Conservation (phyloP, 2,888 invertebrate species). For the Pseudoips prasinana region DNA sequence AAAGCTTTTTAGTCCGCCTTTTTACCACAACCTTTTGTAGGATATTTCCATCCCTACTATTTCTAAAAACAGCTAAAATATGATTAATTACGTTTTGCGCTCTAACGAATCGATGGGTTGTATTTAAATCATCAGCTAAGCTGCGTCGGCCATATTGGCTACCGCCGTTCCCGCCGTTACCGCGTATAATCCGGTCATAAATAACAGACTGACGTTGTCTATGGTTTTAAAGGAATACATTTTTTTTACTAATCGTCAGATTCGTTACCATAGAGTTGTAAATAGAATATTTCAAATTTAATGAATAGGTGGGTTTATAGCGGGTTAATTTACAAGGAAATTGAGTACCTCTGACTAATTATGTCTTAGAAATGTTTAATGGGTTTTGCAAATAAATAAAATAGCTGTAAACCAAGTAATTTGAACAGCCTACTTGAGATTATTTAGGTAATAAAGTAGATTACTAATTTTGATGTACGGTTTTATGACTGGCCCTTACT, state of each 20-base stretch:
- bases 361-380: neutral
- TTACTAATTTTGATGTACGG: too few relatives aligned
- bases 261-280: conserved; percentile 13
- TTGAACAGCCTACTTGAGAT: neutral
- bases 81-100: conserved; percentile 61
- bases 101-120: conserved; percentile 62
- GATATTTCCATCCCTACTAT: too few relatives aligned
- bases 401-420: too few relatives aligned
- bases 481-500: too few relatives aligned
- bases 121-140: conserved; percentile 73
- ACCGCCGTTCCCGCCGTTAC: conserved; percentile 33
- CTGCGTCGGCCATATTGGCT: conserved; percentile 59
- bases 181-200: conserved; percentile 67
- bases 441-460: neutral
- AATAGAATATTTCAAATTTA: conserved; percentile 8
- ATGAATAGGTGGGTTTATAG: conserved; percentile 1
- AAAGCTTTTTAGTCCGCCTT: neutral
- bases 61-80: conserved; percentile 55
- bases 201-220: conserved; percentile 64
- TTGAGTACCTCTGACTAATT: neutral
- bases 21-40: too few relatives aligned
- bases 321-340: neutral
- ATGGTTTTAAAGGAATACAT: conserved; percentile 37
- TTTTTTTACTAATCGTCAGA: conserved; percentile 24
- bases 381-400: too few relatives aligned